These are phyloP conservation scores for Luidia sarsii DNA, from an alignment of 53 echinoderm and acorn worm species.

Conservation along the genomic window DNA sequence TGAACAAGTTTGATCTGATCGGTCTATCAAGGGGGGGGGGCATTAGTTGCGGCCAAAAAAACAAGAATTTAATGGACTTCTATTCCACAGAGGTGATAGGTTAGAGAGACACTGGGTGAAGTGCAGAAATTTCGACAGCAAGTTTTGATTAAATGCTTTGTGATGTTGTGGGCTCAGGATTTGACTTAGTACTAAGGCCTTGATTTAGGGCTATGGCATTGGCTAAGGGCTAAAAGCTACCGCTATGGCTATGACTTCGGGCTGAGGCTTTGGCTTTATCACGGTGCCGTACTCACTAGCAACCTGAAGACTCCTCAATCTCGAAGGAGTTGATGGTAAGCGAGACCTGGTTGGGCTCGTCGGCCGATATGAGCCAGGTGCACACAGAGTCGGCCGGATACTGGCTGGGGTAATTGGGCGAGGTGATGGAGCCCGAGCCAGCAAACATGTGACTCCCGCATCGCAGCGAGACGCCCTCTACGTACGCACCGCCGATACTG, in stretches of 20 bases:
- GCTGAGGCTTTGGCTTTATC: no score
- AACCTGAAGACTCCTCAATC: slow-evolving; percentile 84
- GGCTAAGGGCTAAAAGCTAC: no score
- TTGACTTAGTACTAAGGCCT: no score
- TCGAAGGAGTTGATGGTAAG: slow-evolving; percentile 80
- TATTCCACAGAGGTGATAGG: not conserved
- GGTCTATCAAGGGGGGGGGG: no score
- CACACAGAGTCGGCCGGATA: slow-evolving; percentile 82
- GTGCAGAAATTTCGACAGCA: no score
- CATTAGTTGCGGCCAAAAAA: no score
- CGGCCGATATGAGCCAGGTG: slow-evolving; percentile 85
- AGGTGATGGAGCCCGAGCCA: slow-evolving; percentile 83
- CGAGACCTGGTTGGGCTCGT: slow-evolving; percentile 81
- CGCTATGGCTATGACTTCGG: no score
- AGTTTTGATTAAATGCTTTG: no score
- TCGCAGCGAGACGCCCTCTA: slow-evolving; percentile 51
- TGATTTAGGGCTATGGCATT: no score
- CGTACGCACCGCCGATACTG: slow-evolving; percentile 14
- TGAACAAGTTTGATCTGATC: no score
- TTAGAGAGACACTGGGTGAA: not conserved
- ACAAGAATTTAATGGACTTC: no score
- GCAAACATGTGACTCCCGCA: slow-evolving; percentile 91
- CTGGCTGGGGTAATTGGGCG: slow-evolving; percentile 84
- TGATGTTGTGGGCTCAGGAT: no score
- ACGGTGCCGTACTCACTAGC: slow-evolving; percentile 87